Evolutionary conservation across 1,140 invertebrate species (phyloP).

Genomic region (Drosophila arawakana): DNA sequence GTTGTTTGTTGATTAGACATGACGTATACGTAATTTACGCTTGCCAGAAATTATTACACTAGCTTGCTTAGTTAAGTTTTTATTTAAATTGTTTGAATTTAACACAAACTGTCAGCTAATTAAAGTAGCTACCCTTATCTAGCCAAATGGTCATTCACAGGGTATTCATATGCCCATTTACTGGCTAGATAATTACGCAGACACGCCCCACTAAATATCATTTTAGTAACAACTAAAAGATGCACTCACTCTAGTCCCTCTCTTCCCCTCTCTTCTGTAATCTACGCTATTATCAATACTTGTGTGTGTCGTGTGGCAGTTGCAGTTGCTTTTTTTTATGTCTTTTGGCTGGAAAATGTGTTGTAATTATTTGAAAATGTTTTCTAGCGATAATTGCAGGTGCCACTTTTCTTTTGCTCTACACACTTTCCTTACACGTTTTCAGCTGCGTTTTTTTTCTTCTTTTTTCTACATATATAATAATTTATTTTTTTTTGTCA

Average conservation of each 20-base stretch:
- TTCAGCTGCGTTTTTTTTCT: slow-evolving; percentile 54
- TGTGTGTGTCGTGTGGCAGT: slow-evolving; percentile 19
- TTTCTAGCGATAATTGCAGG: slow-evolving; percentile 82
- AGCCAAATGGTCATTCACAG: slow-evolving; percentile 12
- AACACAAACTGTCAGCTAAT: slow-evolving; percentile 23
- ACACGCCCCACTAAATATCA: slow-evolving; percentile 64
- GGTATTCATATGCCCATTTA: slow-evolving; percentile 58
- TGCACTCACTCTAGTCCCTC: neutral
- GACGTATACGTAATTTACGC: slow-evolving; percentile 62
- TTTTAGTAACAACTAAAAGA: slow-evolving; percentile 13
- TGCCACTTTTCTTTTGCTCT: slow-evolving; percentile 48
- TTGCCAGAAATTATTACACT: slow-evolving; percentile 3
- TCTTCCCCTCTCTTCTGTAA: slow-evolving; percentile 24
- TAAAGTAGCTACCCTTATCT: slow-evolving; percentile 11
- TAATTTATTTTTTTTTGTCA: slow-evolving; percentile 61
- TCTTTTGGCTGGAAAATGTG: slow-evolving; percentile 41
- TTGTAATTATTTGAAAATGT: slow-evolving; percentile 79
- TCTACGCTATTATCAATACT: slow-evolving; percentile 3
- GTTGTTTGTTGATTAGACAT: slow-evolving; percentile 35
- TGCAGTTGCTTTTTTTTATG: slow-evolving; percentile 11
- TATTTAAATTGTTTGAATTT: neutral
- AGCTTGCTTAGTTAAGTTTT: neutral
- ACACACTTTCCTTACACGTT: slow-evolving; percentile 25
- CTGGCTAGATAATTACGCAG: slow-evolving; percentile 56
- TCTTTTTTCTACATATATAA: slow-evolving; percentile 34